These are phyloP conservation scores for Neolamprologus variostigma DNA, from an alignment of 2,113 vertebrate species.

Conservation along the genomic window DNA sequence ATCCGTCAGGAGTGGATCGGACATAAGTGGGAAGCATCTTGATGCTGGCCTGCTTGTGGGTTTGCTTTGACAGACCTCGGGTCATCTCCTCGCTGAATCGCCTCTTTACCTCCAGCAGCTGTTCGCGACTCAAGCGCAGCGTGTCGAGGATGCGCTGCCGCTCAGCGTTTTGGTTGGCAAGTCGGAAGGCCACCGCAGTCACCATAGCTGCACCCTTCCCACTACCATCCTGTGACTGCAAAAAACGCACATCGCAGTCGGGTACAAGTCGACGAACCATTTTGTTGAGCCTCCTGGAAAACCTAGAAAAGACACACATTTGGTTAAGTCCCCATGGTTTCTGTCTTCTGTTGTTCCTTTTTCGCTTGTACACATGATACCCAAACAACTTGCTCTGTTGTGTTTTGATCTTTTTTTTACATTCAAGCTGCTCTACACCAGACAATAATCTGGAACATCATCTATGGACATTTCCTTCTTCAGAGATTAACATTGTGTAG, in stretches of 20 bases:
- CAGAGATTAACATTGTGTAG: neutral
- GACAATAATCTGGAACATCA: neutral
- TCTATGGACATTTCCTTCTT: neutral
- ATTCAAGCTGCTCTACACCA: neutral
- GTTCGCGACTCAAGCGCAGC: constrained; percentile 76
- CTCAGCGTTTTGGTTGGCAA: constrained; percentile 80
- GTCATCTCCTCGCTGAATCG: constrained; percentile 81
- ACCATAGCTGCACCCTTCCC: constrained; percentile 97
- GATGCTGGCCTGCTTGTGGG: constrained; percentile 68
- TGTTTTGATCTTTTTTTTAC: neutral
- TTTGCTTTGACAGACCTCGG: constrained; percentile 76
- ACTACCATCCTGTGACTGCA: constrained; percentile 87
- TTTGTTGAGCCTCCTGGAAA: constrained; percentile 86
- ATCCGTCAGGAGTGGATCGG: constrained; percentile 87
- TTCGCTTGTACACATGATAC: neutral
- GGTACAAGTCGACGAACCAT: constrained; percentile 84
- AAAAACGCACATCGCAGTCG: constrained; percentile 87
- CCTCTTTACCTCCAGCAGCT: constrained; percentile 85
- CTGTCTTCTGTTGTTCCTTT: fast-evolving
- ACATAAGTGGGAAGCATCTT: constrained; percentile 96
- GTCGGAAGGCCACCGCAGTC: constrained; percentile 87
- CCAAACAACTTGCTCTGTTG: neutral
- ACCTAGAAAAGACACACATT: constrained; percentile 62
- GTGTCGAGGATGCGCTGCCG: constrained; percentile 78
- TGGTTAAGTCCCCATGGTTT: neutral